A percentile compares a stretch with the other conserved stretches of the same genome.
Evolutionary conservation across 2,113 vertebrate species (phyloP).

Genomic region (Cavia aperea): DNA sequence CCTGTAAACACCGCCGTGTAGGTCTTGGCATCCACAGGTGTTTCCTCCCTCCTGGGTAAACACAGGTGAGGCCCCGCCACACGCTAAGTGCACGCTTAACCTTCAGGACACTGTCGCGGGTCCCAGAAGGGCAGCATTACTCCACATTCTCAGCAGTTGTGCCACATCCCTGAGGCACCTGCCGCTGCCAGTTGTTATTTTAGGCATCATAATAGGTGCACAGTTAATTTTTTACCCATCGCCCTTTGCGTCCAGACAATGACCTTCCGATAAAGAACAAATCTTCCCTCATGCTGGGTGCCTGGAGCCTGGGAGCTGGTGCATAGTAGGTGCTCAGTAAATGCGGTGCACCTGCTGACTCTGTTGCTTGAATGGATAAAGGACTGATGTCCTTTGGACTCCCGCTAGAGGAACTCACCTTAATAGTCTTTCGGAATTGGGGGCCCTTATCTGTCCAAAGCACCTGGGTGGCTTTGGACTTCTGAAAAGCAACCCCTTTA

Average conservation of each 20-base stretch:
- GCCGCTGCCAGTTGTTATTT: rapidly evolving
- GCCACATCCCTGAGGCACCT: rapidly evolving
- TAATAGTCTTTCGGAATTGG: not conserved
- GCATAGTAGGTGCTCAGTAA: not conserved
- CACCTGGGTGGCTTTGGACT: not conserved
- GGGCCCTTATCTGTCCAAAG: not conserved
- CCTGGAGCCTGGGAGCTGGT: not conserved
- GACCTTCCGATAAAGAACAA: not conserved
- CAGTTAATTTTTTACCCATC: not conserved
- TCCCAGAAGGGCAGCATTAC: rapidly evolving
- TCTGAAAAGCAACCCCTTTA: not conserved
- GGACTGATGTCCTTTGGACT: too few relatives aligned
- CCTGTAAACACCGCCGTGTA: rapidly evolving
- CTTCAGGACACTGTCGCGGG: not conserved
- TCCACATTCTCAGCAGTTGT: rapidly evolving
- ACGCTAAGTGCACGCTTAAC: not conserved
- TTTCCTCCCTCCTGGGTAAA: not conserved
- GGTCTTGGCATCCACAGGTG: not conserved
- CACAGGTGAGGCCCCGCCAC: not conserved
- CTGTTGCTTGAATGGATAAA: not conserved
- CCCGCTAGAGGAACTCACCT: not conserved
- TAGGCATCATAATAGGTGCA: not conserved
- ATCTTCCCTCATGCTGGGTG: not conserved
- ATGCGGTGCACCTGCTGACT: not conserved
- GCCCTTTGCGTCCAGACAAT: not conserved